Percentiles rank a stretch among this genome's conserved stretches.
phyloP scores from a whole-genome alignment of 2,888 invertebrate species.

The Gonocerus acuteangulatus region DNA sequence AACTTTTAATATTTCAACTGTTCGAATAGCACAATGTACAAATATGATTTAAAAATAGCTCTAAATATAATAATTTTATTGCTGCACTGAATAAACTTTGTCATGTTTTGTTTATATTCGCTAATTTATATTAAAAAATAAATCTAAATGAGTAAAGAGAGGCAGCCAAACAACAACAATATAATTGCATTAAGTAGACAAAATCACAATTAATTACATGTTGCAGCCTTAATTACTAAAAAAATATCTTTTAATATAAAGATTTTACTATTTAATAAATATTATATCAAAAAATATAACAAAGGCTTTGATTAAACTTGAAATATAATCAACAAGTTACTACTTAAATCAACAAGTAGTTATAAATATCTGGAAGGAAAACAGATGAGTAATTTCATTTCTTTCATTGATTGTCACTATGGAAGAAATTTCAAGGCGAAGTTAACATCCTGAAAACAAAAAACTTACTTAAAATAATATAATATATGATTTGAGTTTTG shows the following conservation, averaged over 20 bases:
- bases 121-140: conserved; percentile 5
- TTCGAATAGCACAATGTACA: conserved; percentile 16
- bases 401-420: conserved; percentile 30
- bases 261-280: conserved; percentile 15
- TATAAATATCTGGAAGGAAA: conserved; percentile 25
- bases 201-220: conserved; percentile 17
- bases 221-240: conserved; percentile 13
- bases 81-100: conserved; percentile 3
- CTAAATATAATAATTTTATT: conserved; percentile 13
- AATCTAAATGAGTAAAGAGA: conserved; percentile 6
- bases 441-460: conserved; percentile 31
- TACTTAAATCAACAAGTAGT: conserved; percentile 11
- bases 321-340: conserved; percentile 21
- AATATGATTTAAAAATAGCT: conserved; percentile 17
- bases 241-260: conserved; percentile 25
- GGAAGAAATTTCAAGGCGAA: conserved; percentile 27
- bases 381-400: conserved; percentile 19
- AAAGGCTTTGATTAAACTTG: conserved; percentile 25
- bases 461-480: not conserved
- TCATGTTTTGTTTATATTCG: not conserved
- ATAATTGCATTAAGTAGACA: conserved; percentile 18
- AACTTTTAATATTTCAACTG: conserved; percentile 5
- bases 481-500: not conserved
- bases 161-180: conserved; percentile 10
- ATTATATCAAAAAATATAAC: conserved; percentile 24